Conservation (phyloP, 1,140 invertebrate species). For the Drosophila murphyi region DNA sequence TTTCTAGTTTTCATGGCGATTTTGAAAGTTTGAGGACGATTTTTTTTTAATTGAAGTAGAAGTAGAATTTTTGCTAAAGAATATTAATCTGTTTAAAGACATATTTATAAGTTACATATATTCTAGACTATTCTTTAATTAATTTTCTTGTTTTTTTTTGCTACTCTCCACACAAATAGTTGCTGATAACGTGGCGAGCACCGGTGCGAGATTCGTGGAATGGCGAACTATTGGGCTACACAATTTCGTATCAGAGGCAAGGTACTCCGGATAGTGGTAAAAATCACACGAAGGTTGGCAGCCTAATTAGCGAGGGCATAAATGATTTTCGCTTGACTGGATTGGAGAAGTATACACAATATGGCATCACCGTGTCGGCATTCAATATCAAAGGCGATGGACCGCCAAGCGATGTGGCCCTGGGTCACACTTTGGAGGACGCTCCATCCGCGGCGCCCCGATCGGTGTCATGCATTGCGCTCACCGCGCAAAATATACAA, state of each 20-base stretch:
- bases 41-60: too few relatives aligned
- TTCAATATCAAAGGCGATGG: constrained; percentile 93
- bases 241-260: constrained; percentile 87
- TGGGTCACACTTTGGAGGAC: constrained; percentile 92
- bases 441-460: constrained; percentile 89
- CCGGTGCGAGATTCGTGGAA: constrained; percentile 91
- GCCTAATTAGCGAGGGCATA: constrained; percentile 85
- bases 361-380: constrained; percentile 91
- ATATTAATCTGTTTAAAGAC: too few relatives aligned
- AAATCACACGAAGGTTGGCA: constrained; percentile 85
- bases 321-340: constrained; percentile 87
- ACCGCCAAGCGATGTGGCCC: constrained; percentile 88
- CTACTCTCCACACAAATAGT: constrained; percentile 25
- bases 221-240: constrained; percentile 92
- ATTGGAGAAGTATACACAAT: constrained; percentile 91
- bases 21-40: too few relatives aligned
- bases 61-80: too few relatives aligned
- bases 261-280: constrained; percentile 81
- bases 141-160: neutral
- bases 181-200: constrained; percentile 92
- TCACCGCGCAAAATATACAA: constrained; percentile 90
- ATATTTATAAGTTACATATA: too few relatives aligned
- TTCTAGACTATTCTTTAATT: neutral
- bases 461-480: constrained; percentile 87
- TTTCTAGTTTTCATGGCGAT: too few relatives aligned